phyloP scores from a whole-genome alignment of 2,113 vertebrate genomes.

The Rhinogobius similis region DNA sequence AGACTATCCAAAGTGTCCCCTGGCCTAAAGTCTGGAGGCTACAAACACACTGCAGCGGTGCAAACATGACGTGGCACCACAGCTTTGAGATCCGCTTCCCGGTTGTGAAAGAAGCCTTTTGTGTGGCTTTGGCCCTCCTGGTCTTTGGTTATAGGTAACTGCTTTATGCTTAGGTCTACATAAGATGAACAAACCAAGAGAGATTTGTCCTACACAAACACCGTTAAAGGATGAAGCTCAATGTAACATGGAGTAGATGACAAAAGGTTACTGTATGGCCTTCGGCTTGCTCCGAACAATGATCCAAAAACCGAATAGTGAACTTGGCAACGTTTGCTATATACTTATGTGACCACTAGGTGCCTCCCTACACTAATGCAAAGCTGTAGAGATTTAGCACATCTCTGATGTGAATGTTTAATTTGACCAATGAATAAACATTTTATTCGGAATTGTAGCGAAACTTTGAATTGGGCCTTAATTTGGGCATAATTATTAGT shows the following conservation, averaged over 20 bases:
- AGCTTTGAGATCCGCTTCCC: slow-evolving; percentile 25
- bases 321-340: background rate
- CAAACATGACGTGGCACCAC: slow-evolving; percentile 58
- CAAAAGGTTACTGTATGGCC: background rate
- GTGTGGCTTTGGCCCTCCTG: slow-evolving; percentile 50
- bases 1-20: background rate
- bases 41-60: slow-evolving; percentile 15
- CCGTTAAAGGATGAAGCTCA: background rate
- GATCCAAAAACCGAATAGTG: background rate
- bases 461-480: slow-evolving; percentile 60
- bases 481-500: slow-evolving; percentile 47
- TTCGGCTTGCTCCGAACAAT: background rate
- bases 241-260: background rate
- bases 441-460: slow-evolving; percentile 51
- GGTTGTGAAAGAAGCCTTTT: slow-evolving; percentile 62
- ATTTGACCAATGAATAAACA: slow-evolving; percentile 66
- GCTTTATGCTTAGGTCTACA: slow-evolving; percentile 12
- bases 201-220: background rate
- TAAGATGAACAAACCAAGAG: slow-evolving; percentile 2
- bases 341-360: slow-evolving; percentile 49
- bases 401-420: slow-evolving; percentile 49
- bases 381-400: slow-evolving; percentile 1
- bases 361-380: slow-evolving; percentile 68
- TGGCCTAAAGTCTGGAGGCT: background rate
- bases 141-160: slow-evolving; percentile 49